A percentile compares a stretch with the other conserved stretches of the same genome.
These are phyloP conservation scores for Phlogophora meticulosa DNA, from an alignment of 2,888 invertebrate genomes.

Conservation along the genomic window DNA sequence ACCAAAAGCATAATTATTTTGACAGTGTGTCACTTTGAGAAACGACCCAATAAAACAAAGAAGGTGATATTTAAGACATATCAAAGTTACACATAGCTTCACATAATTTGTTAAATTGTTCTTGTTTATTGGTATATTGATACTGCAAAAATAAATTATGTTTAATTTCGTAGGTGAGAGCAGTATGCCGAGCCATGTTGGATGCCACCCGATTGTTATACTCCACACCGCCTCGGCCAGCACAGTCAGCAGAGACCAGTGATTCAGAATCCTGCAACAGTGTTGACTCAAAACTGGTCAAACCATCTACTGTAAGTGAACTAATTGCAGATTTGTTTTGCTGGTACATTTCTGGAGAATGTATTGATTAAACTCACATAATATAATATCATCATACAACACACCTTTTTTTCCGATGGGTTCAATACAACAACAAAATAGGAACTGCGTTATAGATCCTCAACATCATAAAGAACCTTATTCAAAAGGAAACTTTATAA, in stretches of 20 bases:
- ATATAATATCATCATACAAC: too few species aligned
- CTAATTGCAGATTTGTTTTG: not conserved
- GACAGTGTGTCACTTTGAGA: not conserved
- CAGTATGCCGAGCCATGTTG: conserved; percentile 94
- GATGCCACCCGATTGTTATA: conserved; percentile 95
- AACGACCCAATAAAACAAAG: not conserved
- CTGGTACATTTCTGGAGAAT: not conserved
- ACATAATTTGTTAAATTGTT: not conserved
- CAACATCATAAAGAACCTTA: too few species aligned
- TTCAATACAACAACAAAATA: too few species aligned
- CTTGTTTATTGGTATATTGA: not conserved
- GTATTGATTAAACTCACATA: not conserved
- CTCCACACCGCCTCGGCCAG: conserved; percentile 86
- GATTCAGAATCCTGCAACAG: conserved; percentile 90
- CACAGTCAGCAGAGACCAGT: conserved; percentile 89
- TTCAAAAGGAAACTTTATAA: too few species aligned
- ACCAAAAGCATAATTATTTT: accelerated
- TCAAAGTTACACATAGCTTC: not conserved
- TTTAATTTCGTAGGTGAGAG: conserved; percentile 83
- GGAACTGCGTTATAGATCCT: too few species aligned
- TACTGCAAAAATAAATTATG: not conserved
- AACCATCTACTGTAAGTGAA: conserved; percentile 68
- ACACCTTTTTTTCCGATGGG: too few species aligned
- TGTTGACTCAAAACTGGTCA: conserved; percentile 86
- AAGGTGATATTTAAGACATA: not conserved